These are phyloP conservation scores for Ranitomeya variabilis DNA, from an alignment of 2,113 vertebrate genomes.

Conservation along the genomic window DNA sequence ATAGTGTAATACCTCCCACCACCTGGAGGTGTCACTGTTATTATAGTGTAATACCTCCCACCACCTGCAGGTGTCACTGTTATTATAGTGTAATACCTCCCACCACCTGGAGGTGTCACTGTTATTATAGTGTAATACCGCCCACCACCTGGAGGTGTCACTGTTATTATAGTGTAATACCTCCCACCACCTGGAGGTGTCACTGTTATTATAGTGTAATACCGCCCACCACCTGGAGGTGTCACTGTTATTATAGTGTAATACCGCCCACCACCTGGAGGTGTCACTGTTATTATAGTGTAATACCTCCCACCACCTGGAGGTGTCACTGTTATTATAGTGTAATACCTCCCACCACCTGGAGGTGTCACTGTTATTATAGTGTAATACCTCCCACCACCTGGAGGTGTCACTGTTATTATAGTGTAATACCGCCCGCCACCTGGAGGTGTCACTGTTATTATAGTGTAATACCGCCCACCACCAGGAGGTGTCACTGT, in stretches of 20 bases:
- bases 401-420: neutral
- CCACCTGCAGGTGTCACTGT: neutral
- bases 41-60: neutral
- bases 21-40: neutral
- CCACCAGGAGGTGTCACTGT: neutral
- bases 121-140: neutral
- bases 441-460: neutral
- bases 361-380: neutral
- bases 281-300: neutral
- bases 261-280: neutral
- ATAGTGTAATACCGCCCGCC: neutral
- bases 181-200: neutral
- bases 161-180: neutral
- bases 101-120: no score
- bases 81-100: no score
- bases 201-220: neutral
- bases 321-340: neutral
- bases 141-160: neutral
- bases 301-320: neutral
- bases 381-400: neutral
- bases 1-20: neutral
- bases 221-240: no score
- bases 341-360: no score
- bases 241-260: neutral
- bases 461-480: no score